Evolutionary conservation across 2,888 invertebrate genomes (phyloP).

Genomic region (Torymus auratus): DNA sequence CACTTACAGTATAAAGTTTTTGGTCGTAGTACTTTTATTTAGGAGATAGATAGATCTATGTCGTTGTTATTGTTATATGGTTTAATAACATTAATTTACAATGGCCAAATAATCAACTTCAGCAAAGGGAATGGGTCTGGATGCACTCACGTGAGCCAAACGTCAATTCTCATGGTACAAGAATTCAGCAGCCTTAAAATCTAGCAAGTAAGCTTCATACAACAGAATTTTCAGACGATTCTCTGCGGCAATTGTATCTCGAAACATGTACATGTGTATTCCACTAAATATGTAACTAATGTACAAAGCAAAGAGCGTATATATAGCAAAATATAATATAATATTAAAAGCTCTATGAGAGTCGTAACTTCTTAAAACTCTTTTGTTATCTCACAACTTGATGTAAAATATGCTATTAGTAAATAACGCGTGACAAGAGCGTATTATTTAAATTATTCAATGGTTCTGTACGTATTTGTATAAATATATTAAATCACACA

Average conservation of each 20-base stretch:
- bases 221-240: constrained; percentile 36
- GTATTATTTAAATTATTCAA: constrained; percentile 46
- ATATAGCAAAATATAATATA: constrained; percentile 39
- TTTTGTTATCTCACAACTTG: constrained; percentile 41
- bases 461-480: constrained; percentile 53
- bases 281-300: constrained; percentile 58
- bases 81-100: constrained; percentile 32
- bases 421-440: constrained; percentile 33
- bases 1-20: constrained; percentile 21
- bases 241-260: constrained; percentile 49
- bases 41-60: constrained; percentile 35
- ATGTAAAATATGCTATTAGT: constrained; percentile 51
- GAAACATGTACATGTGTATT: constrained; percentile 51
- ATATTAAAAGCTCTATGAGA: constrained; percentile 29
- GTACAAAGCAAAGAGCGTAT: constrained; percentile 63
- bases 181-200: constrained; percentile 56
- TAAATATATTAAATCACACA: constrained; percentile 47
- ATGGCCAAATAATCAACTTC: constrained; percentile 33
- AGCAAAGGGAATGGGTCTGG: constrained; percentile 45
- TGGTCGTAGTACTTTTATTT: constrained; percentile 37
- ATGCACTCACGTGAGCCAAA: constrained; percentile 47
- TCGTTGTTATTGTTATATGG: constrained; percentile 33
- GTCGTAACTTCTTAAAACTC: constrained; percentile 17
- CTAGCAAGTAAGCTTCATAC: constrained; percentile 55
- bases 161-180: constrained; percentile 58